These are phyloP conservation scores for Connochaetes taurinus DNA, from an alignment of 2,113 vertebrate species.

Conservation along the genomic window DNA sequence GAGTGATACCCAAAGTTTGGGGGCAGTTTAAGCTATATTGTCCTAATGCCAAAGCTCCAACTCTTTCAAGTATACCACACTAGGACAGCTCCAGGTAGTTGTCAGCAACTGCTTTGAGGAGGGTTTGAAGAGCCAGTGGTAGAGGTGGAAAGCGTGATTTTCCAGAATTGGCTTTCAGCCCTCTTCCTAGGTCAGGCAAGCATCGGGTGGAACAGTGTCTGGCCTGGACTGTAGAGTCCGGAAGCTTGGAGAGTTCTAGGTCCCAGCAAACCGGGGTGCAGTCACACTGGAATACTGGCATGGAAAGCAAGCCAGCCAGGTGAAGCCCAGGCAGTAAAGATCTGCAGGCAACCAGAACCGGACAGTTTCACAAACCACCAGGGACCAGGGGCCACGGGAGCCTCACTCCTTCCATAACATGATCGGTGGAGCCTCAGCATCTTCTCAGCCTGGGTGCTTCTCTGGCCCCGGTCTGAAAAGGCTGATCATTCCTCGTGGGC, in stretches of 20 bases:
- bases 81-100: not conserved
- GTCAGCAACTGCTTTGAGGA: not conserved
- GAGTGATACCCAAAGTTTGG: not conserved
- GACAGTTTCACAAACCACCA: not conserved
- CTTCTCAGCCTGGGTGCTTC: not conserved
- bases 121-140: not conserved
- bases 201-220: not conserved
- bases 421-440: not conserved
- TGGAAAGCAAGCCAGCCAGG: not conserved
- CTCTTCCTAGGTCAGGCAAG: not conserved
- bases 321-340: not conserved
- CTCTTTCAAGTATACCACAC: not conserved
- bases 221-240: not conserved
- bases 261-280: not conserved
- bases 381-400: not conserved
- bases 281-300: not conserved
- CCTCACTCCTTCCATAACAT: not conserved
- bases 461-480: not conserved
- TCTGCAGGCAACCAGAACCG: not conserved
- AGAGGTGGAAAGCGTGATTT: not conserved
- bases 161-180: not conserved
- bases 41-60: not conserved
- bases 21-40: not conserved
- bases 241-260: not conserved
- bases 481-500: not conserved